Evolutionary conservation across 2,888 invertebrate species (phyloP), one percentile per base, ranked within the genome.

Genomic region (Nomada hirtipes): DNA sequence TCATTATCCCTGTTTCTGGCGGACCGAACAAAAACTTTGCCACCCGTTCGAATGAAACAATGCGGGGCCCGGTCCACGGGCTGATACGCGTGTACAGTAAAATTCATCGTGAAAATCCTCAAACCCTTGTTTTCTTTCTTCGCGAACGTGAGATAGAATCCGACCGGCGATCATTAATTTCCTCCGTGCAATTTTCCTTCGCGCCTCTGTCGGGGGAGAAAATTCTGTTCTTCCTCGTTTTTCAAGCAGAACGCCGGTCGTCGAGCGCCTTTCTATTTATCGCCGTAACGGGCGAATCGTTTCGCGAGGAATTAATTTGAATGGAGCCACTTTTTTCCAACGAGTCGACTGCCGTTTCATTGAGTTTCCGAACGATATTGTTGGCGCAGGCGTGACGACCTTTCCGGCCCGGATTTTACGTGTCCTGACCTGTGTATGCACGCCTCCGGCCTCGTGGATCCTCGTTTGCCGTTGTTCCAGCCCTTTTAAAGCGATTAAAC

Each of bases 361-460:
- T 77, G 71, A 80, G 77, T 71, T 47, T 52, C 71, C 4, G 72
- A 55, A 78, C 23, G 71, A 50, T 52, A 77, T 80, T 60, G 67
- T n/a, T 18, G 26, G 78, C 79, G 77, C 79, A 72, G 67, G 71
- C 78, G 79, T 61, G 61, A 20, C 67, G 67, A 80, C 77, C 79
- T 77, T 82, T 68, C 23, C 36, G 18, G 47, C 26, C 61, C 74
- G 81, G 74, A 84, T 84, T 84, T 84, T 77, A 84, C 73, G 77
- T 82, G 64, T 77, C 60, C 81, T 61, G 74, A 75, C 68, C 71
- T 69, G 68, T 55, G 61, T 70, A 57, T 36, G 53, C 80, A 70
- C 59, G 68, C 50, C 52, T 61, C 36, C 20, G 18, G 1, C 71
- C 74, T 69, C 82, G 72, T 82, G 61, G 77, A 77, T 67, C 11